phyloP scores from a whole-genome alignment of 92 coral and sea anemone genomes.

The Epizoanthus fatuus region DNA sequence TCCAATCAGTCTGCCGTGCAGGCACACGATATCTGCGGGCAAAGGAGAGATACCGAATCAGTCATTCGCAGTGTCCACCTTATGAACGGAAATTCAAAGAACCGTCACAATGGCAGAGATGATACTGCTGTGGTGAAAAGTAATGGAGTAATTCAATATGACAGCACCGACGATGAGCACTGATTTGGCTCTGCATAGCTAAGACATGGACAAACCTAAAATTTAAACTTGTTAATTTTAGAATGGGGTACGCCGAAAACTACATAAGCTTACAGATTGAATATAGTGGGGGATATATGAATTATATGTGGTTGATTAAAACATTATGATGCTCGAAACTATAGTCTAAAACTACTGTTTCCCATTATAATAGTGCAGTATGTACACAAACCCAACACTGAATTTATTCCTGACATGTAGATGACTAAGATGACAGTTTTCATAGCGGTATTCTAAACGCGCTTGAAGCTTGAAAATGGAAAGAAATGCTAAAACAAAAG shows the following conservation, averaged over 20 bases:
- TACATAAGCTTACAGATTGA: no score
- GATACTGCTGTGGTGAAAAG: constrained; percentile 47
- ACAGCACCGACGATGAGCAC: constrained; percentile 78
- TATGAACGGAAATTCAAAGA: constrained; percentile 71
- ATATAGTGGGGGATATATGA: no score
- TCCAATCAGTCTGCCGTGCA: neutral
- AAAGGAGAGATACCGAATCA: constrained; percentile 66
- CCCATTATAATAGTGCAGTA: neutral
- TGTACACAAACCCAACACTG: neutral
- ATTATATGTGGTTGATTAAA: no score
- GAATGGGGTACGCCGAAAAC: neutral
- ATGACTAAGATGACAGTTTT: no score
- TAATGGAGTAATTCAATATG: constrained; percentile 60
- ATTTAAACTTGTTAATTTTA: neutral
- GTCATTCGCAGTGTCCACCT: constrained; percentile 80
- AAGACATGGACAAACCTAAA: constrained; percentile 5
- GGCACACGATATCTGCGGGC: constrained; percentile 54
- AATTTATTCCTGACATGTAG: no score
- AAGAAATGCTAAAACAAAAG: neutral
- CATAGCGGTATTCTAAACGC: neutral
- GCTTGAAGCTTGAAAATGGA: neutral
- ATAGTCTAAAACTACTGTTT: neutral
- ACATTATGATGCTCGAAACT: no score
- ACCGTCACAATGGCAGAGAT: constrained; percentile 36
- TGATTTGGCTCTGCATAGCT: constrained; percentile 11